Conservation (phyloP, 2,797 vertebrate genomes). For the Hypotaenidia philippensis region DNA sequence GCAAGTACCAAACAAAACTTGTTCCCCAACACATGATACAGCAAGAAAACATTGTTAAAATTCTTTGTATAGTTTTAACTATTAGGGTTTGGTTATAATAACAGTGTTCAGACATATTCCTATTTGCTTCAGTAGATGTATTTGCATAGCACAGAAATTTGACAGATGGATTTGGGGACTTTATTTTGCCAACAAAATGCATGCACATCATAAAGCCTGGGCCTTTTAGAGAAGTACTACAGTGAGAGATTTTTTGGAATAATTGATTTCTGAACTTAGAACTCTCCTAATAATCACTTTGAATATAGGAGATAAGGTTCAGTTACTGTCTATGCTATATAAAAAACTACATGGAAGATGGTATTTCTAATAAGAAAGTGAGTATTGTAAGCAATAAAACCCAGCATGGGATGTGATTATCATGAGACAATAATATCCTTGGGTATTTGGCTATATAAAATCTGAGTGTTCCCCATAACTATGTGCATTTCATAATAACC, state of each 20-base stretch:
- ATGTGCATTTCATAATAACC: constrained; percentile 19
- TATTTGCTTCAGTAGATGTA: not conserved
- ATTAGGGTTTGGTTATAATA: not conserved
- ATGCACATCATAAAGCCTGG: not conserved
- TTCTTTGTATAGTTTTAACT: not conserved
- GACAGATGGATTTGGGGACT: constrained; percentile 2
- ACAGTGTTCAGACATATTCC: not conserved
- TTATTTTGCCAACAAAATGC: constrained; percentile 3
- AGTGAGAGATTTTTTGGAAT: constrained; percentile 31
- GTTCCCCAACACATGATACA: not conserved
- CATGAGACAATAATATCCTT: constrained; percentile 41
- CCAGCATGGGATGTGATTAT: constrained; percentile 41
- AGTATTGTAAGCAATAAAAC: constrained; percentile 63
- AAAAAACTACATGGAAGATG: constrained; percentile 58
- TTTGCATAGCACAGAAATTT: constrained; percentile 33
- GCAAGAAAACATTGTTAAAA: not conserved
- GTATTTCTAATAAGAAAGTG: constrained; percentile 53
- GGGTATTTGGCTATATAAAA: not conserved
- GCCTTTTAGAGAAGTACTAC: not conserved
- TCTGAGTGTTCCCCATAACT: not conserved
- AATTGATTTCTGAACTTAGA: constrained; percentile 53
- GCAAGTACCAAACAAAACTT: not conserved
- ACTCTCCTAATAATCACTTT: constrained; percentile 58
- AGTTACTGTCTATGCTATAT: constrained; percentile 22
- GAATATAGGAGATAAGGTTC: constrained; percentile 48